These are phyloP conservation scores for Drosophila miranda DNA, from an alignment of 1,140 invertebrate genomes.

Conservation along the genomic window DNA sequence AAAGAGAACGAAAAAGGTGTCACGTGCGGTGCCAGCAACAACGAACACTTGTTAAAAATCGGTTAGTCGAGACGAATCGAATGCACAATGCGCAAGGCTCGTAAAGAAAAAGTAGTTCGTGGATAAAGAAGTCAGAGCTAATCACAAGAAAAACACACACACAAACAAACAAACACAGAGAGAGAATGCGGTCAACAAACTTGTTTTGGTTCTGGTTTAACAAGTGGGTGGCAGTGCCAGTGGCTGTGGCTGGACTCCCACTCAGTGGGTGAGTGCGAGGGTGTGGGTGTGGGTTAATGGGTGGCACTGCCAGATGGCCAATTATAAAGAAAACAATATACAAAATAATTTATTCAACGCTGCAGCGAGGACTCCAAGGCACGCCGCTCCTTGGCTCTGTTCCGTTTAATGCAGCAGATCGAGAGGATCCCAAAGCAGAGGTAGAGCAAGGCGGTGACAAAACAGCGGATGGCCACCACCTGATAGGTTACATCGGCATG, in stretches of 20 bases:
- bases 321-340: conserved; percentile 1
- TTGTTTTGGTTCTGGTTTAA: conserved; percentile 48
- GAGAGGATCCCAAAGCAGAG: conserved; percentile 23
- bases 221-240: conserved; percentile 25
- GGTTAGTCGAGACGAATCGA: conserved; percentile 60
- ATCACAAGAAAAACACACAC: conserved; percentile 32
- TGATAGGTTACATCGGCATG: conserved; percentile 16
- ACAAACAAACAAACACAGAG: not conserved
- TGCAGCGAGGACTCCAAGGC: no score
- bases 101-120: conserved; percentile 23
- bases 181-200: conserved; percentile 73
- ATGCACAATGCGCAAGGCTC: conserved; percentile 69
- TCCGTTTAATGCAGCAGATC: conserved; percentile 2
- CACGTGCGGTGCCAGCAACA: conserved; percentile 59
- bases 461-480: conserved; percentile 36
- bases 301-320: no score
- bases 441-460: conserved; percentile 28
- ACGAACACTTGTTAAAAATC: conserved; percentile 63
- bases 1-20: conserved; percentile 57
- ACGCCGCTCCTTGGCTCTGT: conserved; percentile 12
- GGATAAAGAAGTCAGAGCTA: conserved; percentile 71
- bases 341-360: not conserved
- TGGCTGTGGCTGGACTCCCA: conserved; percentile 7
- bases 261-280: conserved; percentile 19
- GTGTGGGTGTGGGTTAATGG: no score